Base-by-base conservation (phyloP, 2,113 vertebrate species). In the Lepidiolamprologus cunningtoni region DNA sequence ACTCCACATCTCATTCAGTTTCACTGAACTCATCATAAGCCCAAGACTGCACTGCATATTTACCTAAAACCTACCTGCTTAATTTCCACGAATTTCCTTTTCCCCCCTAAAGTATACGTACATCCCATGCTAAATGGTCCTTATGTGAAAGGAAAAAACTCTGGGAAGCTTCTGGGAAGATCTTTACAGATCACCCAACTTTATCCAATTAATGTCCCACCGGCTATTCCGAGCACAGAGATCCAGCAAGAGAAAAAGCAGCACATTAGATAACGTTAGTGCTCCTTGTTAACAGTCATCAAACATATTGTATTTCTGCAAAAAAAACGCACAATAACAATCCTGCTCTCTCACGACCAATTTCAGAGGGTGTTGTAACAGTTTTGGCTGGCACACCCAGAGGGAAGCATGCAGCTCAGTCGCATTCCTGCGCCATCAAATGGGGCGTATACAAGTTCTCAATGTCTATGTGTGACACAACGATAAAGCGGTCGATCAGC, bases 351-450 rank as follows among this genome's bases (percentile, higher is more conserved):
- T 76, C 40, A 19, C 9, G 0, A 28, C 9, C 40, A 76, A 13
- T 6, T 78, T 78, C 45, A 31, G 45, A 50, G 6, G 26, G 17
- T 78, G 17, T 78, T 78, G 42, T 19, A 33, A 19, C 23, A 50
- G 21, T 55, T 83, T 33, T 52, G 33, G n/a, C 12, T 4, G 80
- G 47, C 94, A 91, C 94, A 80, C 94, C 92, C 73, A 35, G 35
- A 45, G 35, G 47, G 5, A 94, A 89, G 21, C 92, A 96, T 94
- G 94, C 83, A 47, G 92, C 84, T 68, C 16, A 13, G 86, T 87
- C 11, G 21, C 95, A 96, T 96, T 96, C 96, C 92, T 89, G 68
- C 26, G 14, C 31, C 14, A 21, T 5, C 33, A 40, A 7, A 79
- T 88, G 92, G 91, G 91, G 94, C 79, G 82, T 78, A 90, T 66